A percentile compares a stretch with the other conserved stretches of the same genome.
Conservation (phyloP, 30 jellyfish, hydroid and myxozoan species). For the Hydractinia symbiolongicarpus region DNA sequence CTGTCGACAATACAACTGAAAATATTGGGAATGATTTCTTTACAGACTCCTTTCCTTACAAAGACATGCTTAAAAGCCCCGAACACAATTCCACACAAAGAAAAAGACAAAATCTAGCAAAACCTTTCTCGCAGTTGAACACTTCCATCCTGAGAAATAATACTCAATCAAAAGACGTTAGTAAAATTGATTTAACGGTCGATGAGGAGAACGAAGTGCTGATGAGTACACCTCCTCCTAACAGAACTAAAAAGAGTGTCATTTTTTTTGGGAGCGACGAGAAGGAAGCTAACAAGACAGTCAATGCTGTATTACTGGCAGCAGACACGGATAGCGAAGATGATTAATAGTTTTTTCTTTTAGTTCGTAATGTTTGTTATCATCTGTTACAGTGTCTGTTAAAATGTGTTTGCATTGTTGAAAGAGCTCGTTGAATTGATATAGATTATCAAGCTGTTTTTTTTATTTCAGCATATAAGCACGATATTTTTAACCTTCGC, state of each 20-base stretch:
- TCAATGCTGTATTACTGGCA: background rate
- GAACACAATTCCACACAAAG: background rate
- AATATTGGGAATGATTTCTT: background rate
- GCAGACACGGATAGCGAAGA: conserved; percentile 40
- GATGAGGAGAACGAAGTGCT: background rate
- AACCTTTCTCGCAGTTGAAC: background rate
- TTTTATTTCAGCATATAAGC: too few relatives aligned
- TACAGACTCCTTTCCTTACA: conserved; percentile 1
- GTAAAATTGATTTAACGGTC: background rate
- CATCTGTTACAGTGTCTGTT: background rate
- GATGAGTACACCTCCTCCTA: background rate
- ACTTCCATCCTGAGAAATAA: background rate
- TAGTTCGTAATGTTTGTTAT: background rate
- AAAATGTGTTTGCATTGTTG: background rate
- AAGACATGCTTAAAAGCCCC: background rate
- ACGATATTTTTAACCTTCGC: too few relatives aligned
- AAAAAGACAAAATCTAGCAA: background rate
- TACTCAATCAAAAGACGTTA: background rate
- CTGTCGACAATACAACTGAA: background rate
- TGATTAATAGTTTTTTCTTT: background rate
- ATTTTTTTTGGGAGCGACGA: background rate
- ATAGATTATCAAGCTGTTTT: too few relatives aligned
- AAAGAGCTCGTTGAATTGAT: background rate
- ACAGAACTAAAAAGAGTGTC: background rate
- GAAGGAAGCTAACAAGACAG: background rate